Evolutionary conservation across 2,797 vertebrate genomes (phyloP).

Genomic region (Anabas testudineus): DNA sequence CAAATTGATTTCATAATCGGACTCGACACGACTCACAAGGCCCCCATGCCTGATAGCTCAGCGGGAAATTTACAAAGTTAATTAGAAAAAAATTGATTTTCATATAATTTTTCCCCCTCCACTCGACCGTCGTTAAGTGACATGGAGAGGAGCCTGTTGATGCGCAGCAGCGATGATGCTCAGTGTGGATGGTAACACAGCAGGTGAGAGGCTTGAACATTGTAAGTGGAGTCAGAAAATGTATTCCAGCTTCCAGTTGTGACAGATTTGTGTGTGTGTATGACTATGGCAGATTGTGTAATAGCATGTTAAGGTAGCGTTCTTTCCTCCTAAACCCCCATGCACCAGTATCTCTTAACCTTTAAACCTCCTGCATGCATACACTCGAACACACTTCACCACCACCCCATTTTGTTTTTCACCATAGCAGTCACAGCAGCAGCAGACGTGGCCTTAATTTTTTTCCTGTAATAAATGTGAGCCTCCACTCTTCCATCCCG

Average conservation of each 20-base stretch:
- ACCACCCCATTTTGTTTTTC: neutral
- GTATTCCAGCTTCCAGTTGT: constrained; percentile 32
- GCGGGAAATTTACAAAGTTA: constrained; percentile 97
- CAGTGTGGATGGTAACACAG: constrained; percentile 30
- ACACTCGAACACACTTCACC: constrained; percentile 20
- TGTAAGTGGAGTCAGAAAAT: constrained; percentile 34
- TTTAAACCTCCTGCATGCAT: constrained; percentile 38
- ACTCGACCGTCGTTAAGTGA: constrained; percentile 44
- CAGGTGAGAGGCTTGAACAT: constrained; percentile 38
- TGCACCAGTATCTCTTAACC: constrained; percentile 51
- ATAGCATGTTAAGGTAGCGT: constrained; percentile 38
- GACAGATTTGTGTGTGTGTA: constrained; percentile 23
- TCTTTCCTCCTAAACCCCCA: constrained; percentile 1
- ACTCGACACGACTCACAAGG: constrained; percentile 86
- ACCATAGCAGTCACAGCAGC: constrained; percentile 45
- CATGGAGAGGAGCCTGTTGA: constrained; percentile 31
- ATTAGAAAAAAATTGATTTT: constrained; percentile 87
- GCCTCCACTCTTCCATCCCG: constrained; percentile 48
- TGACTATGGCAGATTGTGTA: constrained; percentile 46
- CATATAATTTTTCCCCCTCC: constrained; percentile 55
- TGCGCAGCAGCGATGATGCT: constrained; percentile 1
- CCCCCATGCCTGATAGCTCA: constrained; percentile 92
- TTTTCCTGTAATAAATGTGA: constrained; percentile 74
- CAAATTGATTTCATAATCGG: constrained; percentile 99
- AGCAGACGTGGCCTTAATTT: constrained; percentile 75